These are phyloP conservation scores for Aspidapion aeneum DNA, from an alignment of 2,888 invertebrate species.

Conservation along the genomic window DNA sequence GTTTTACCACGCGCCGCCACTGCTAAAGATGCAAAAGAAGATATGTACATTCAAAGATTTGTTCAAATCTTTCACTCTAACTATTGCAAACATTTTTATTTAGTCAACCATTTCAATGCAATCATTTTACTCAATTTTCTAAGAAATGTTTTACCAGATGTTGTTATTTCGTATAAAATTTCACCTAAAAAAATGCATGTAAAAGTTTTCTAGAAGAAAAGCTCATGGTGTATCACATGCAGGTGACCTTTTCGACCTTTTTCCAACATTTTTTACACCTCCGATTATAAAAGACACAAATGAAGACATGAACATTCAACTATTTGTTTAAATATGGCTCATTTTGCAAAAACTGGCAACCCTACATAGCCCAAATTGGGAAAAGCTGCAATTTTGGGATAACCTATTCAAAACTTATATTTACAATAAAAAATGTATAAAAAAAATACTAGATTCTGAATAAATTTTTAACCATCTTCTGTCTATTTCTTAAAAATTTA, in stretches of 20 bases:
- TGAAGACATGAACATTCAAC: conserved; percentile 36
- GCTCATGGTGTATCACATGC: conserved; percentile 38
- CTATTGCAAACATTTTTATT: neutral
- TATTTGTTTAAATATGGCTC: conserved; percentile 41
- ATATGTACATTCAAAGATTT: conserved; percentile 35
- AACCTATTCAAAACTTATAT: conserved; percentile 30
- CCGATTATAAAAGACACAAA: conserved; percentile 27
- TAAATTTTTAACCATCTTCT: no score
- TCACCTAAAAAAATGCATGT: neutral
- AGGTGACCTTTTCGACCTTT: conserved; percentile 40
- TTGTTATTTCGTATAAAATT: neutral
- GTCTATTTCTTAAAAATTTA: no score
- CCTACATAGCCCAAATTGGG: conserved; percentile 38
- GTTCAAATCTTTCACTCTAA: conserved; percentile 36
- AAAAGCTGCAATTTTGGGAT: conserved; percentile 41
- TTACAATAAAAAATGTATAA: no score
- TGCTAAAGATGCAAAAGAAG: conserved; percentile 31
- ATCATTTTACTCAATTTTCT: neutral
- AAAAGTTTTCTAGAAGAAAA: conserved; percentile 25
- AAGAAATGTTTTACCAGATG: neutral
- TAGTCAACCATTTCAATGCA: neutral
- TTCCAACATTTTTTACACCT: conserved; percentile 31
- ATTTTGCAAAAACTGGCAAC: conserved; percentile 39
- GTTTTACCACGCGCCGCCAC: no score
- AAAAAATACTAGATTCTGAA: no score